Evolutionary conservation across 1,140 invertebrate species (phyloP).

Genomic region (Trichonephila clavata): DNA sequence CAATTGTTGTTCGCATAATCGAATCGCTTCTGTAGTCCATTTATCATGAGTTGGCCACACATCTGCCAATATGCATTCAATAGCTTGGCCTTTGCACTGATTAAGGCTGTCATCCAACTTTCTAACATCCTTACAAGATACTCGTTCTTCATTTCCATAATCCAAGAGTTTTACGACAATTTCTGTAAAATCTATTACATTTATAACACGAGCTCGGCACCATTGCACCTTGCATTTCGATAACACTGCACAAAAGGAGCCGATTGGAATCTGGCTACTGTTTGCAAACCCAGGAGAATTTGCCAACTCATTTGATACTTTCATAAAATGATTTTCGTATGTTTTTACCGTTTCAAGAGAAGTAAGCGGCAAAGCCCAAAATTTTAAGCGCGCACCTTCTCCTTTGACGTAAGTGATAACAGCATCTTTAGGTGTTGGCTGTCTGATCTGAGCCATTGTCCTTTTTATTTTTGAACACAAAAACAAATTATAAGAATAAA

Average conservation of each 20-base stretch:
- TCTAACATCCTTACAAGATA: not conserved
- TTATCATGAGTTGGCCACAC: not conserved
- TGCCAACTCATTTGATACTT: not conserved
- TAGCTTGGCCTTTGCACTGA: conserved; percentile 9
- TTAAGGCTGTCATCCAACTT: conserved; percentile 31
- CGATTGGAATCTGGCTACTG: conserved; percentile 14
- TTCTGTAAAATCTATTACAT: not conserved
- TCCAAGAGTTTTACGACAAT: conserved; percentile 54
- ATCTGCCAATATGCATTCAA: conserved; percentile 70
- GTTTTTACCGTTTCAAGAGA: conserved; percentile 19
- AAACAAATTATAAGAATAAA: not conserved
- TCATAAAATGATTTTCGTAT: conserved; percentile 37
- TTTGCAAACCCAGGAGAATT: not conserved
- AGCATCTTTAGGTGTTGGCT: not conserved
- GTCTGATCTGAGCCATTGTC: conserved; percentile 38
- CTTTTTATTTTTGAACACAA: not conserved
- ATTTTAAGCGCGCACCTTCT: conserved; percentile 49
- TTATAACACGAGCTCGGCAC: conserved; percentile 60
- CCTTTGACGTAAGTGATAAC: conserved; percentile 36
- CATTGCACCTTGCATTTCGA: conserved; percentile 28
- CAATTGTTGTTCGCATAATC: conserved; percentile 33
- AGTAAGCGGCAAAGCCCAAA: conserved; percentile 39
- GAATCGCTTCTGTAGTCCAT: conserved; percentile 36
- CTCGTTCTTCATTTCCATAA: conserved; percentile 59
- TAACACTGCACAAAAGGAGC: not conserved